Evolutionary conservation across 53 echinoderm and acorn worm species (phyloP), one percentile per base, ranked within the genome.

Genomic region (Zoroaster sp.): DNA sequence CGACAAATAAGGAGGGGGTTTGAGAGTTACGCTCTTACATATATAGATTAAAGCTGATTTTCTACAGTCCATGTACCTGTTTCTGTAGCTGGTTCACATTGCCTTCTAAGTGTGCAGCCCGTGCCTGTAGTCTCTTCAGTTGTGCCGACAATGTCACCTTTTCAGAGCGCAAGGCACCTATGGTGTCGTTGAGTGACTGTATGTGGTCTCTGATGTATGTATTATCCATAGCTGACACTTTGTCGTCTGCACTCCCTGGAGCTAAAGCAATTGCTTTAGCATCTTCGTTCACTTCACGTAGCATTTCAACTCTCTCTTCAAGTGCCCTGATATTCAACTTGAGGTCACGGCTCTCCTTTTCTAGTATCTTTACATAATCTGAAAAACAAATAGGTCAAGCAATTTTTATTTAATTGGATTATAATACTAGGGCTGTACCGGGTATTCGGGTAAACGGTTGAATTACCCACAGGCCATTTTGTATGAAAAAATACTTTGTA

Each of bases 301-400:
- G 32, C 12, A 45, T 28, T 47, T 77, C 59, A 12, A 90, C 36
- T 66, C 90, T 90, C 63, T 93, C 91, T 23, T 87, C 83, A 15
- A 97, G 81, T 35, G 89, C 77, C 32, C 97, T 73, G 36, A 89
- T 88, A 32, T 95, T 90, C 47, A 87, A 77, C 78, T 97, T 97
- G 10, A 97, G 74, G 31, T 95, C 90, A 9, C 95, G 89, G 69
- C 91, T 80, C 74, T 97, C 97, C 49, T 90, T 90, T 40, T 97
- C 97, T 35, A 95, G 69, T 20, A 86, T 69, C 83, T 90, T 93
- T 11, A 90, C 89, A 93, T 97, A 97, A 21, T 92, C 97, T 97
- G 70, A 13, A 73, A 75, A 5, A 13, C 74, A 55, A 75, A n/a
- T n/a, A n/a, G n/a, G n/a, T n/a, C n/a, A n/a, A n/a, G n/a, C n/a